Evolutionary conservation across 2,113 vertebrate genomes (phyloP).

Genomic region (Oncorhynchus gorbuscha): DNA sequence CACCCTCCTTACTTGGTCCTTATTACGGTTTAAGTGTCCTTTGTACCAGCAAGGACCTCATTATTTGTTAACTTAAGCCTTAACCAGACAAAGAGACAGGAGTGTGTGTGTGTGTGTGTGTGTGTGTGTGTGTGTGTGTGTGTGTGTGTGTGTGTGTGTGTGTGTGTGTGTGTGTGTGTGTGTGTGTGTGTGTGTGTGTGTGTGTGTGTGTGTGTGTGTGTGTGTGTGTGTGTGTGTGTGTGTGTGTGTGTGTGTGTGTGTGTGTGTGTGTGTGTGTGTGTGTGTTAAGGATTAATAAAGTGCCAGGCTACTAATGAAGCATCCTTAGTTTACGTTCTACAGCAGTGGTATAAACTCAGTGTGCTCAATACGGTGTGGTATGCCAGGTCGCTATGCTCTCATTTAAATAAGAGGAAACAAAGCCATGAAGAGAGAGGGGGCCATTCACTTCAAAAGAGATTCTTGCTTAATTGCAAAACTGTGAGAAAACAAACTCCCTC

Average conservation of each 20-base stretch:
- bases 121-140: not conserved
- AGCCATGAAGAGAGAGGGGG: slow-evolving; percentile 42
- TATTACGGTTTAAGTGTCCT: slow-evolving; percentile 54
- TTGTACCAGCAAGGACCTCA: slow-evolving; percentile 54
- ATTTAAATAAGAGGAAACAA: slow-evolving; percentile 66
- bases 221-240: not conserved
- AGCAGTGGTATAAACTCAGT: slow-evolving; percentile 62
- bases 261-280: too few species aligned
- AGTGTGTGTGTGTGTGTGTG: slow-evolving; percentile 34
- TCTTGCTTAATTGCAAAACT: slow-evolving; percentile 65
- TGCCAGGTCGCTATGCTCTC: slow-evolving; percentile 53
- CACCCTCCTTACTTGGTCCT: slow-evolving; percentile 24
- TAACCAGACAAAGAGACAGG: slow-evolving; percentile 13
- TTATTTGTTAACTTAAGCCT: slow-evolving; percentile 64
- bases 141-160: slow-evolving; percentile 41
- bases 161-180: slow-evolving; percentile 46
- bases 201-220: not conserved
- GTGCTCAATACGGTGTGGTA: slow-evolving; percentile 56
- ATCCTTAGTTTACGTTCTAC: slow-evolving; percentile 73
- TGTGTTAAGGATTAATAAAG: slow-evolving; percentile 73
- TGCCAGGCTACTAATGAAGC: slow-evolving; percentile 74
- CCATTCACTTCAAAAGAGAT: slow-evolving; percentile 64
- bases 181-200: not conserved
- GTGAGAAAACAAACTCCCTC: slow-evolving; percentile 37
- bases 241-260: slow-evolving; percentile 50